These are phyloP conservation scores for Sarcophilus harrisii DNA, from an alignment of 2,797 vertebrate genomes.

Conservation along the genomic window DNA sequence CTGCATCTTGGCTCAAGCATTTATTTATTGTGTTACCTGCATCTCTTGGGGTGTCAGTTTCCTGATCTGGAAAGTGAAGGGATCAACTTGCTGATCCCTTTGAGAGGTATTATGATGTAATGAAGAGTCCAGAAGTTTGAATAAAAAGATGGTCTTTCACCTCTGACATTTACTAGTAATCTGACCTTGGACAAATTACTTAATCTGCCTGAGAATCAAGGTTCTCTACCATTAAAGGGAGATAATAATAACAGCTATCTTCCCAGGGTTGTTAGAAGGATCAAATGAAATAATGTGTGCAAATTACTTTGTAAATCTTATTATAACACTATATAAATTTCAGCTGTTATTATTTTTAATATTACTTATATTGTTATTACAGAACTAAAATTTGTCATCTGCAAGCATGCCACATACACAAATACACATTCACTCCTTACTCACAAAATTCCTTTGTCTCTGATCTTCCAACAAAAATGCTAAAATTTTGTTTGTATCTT, in stretches of 20 bases:
- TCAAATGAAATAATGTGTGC: neutral
- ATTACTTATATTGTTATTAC: neutral
- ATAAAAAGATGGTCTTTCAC: neutral
- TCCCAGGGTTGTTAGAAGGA: neutral
- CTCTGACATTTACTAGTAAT: neutral
- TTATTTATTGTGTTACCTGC: neutral
- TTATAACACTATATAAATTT: neutral
- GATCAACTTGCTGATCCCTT: neutral
- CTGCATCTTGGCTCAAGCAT: neutral
- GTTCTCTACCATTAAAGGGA: neutral
- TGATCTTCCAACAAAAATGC: neutral
- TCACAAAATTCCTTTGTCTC: neutral
- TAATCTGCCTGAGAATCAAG: neutral
- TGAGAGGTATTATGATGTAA: neutral
- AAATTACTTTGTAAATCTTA: neutral
- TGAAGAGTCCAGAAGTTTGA: neutral
- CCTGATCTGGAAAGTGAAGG: neutral
- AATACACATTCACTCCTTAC: neutral
- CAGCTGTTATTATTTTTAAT: neutral
- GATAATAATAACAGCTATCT: neutral
- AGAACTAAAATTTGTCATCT: neutral
- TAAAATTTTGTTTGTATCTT: neutral
- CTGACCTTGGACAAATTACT: neutral
- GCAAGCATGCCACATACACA: neutral
- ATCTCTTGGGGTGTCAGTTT: neutral